phyloP scores from a whole-genome alignment of 2,888 invertebrate genomes.

The Terebella lapidaria region DNA sequence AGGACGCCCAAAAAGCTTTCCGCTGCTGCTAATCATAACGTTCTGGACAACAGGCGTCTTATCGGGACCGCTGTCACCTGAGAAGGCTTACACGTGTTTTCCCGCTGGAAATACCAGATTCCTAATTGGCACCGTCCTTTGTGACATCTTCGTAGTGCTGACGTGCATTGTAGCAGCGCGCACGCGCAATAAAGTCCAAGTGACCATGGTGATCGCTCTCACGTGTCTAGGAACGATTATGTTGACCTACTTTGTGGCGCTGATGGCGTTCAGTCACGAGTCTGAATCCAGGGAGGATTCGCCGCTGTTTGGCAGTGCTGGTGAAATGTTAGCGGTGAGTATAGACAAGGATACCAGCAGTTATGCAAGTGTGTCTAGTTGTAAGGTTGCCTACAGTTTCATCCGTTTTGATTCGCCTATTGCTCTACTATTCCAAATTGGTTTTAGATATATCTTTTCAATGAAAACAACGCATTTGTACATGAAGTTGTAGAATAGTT shows the following conservation, averaged over 20 bases:
- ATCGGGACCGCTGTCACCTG: slow-evolving; percentile 17
- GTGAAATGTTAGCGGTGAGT: slow-evolving; percentile 21
- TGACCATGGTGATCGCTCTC: slow-evolving; percentile 21
- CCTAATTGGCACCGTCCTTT: slow-evolving; percentile 14
- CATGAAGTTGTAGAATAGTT: too few relatives aligned
- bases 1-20: neutral
- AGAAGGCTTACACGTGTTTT: slow-evolving; percentile 17
- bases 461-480: too few relatives aligned
- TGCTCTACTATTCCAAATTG: too few relatives aligned
- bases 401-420: too few relatives aligned
- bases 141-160: slow-evolving; percentile 10
- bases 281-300: slow-evolving; percentile 16
- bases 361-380: too few relatives aligned
- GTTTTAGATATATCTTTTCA: too few relatives aligned
- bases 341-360: too few relatives aligned
- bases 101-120: slow-evolving; percentile 18
- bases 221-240: slow-evolving; percentile 24
- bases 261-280: slow-evolving; percentile 20
- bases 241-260: slow-evolving; percentile 23
- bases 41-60: slow-evolving; percentile 18
- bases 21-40: slow-evolving; percentile 15
- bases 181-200: slow-evolving; percentile 6
- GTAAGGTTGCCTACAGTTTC: too few relatives aligned
- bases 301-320: slow-evolving; percentile 18
- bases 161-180: slow-evolving; percentile 13